Evolutionary conservation across 2,888 invertebrate species (phyloP).

Genomic region (Ectobius pallidus): DNA sequence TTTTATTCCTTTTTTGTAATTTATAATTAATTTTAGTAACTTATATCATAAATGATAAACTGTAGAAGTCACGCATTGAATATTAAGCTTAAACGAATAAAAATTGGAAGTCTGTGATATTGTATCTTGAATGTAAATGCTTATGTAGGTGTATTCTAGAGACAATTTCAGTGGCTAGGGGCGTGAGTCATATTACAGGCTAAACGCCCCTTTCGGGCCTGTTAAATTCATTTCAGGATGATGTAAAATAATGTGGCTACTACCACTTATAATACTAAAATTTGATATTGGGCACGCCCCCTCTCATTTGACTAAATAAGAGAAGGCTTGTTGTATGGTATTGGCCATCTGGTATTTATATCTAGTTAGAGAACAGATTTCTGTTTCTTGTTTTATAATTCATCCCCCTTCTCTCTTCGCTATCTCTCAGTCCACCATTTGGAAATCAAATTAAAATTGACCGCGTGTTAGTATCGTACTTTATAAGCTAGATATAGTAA

Average conservation of each 20-base stretch:
- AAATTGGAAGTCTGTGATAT: no score
- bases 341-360: slow-evolving; percentile 21
- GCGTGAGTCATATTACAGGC: background rate
- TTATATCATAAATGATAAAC: no score
- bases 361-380: background rate
- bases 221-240: background rate
- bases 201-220: background rate
- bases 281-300: slow-evolving; percentile 15
- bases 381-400: background rate
- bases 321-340: background rate
- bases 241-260: background rate
- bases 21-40: no score
- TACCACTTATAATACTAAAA: background rate
- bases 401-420: background rate
- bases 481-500: slow-evolving; percentile 7
- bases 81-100: no score
- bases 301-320: background rate
- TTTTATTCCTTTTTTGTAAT: no score
- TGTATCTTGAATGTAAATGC: no score
- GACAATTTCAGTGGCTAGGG: background rate
- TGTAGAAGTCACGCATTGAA: no score
- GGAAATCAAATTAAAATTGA: slow-evolving; percentile 11
- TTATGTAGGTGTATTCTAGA: no score
- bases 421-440: no score
- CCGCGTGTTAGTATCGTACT: slow-evolving; percentile 1